Evolutionary conservation across 1,140 invertebrate species (phyloP).

Genomic region (Diplogasteroides magnus): DNA sequence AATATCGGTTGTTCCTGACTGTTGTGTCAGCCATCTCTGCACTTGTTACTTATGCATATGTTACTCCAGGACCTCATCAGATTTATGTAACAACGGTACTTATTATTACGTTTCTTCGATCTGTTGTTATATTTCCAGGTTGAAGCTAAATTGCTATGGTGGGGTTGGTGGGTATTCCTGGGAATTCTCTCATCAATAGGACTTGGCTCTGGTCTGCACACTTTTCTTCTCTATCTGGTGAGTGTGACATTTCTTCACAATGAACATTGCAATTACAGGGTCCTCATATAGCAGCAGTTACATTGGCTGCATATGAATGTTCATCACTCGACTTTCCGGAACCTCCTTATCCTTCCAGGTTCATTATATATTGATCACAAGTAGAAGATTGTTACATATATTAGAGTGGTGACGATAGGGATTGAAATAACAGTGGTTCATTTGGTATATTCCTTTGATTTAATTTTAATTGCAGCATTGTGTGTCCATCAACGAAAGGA

Average conservation of each 20-base stretch:
- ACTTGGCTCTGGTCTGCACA: constrained; percentile 92
- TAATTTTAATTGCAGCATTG: constrained; percentile 54
- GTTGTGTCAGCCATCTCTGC: constrained; percentile 7
- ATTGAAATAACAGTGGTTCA: neutral
- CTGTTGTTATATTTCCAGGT: neutral
- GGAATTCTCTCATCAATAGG: constrained; percentile 94
- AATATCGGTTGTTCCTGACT: constrained; percentile 28
- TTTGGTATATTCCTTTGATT: too few species aligned
- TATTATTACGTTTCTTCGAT: neutral
- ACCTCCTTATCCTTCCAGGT: constrained; percentile 65
- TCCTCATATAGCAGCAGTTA: constrained; percentile 72
- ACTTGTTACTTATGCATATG: constrained; percentile 32
- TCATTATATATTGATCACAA: too few species aligned
- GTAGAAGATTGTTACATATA: neutral
- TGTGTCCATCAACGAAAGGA: constrained; percentile 55
- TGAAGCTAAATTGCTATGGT: constrained; percentile 63
- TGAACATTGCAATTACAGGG: constrained; percentile 56
- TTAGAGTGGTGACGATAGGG: neutral
- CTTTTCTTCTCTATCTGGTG: constrained; percentile 92
- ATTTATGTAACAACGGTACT: constrained; percentile 38
- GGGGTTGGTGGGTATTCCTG: constrained; percentile 85
- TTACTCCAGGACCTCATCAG: constrained; percentile 42
- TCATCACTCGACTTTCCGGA: constrained; percentile 85
- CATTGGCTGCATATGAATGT: constrained; percentile 94
- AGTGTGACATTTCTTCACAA: neutral